phyloP scores from a whole-genome alignment of 1,140 invertebrate genomes.

The Acarapis woodi region DNA sequence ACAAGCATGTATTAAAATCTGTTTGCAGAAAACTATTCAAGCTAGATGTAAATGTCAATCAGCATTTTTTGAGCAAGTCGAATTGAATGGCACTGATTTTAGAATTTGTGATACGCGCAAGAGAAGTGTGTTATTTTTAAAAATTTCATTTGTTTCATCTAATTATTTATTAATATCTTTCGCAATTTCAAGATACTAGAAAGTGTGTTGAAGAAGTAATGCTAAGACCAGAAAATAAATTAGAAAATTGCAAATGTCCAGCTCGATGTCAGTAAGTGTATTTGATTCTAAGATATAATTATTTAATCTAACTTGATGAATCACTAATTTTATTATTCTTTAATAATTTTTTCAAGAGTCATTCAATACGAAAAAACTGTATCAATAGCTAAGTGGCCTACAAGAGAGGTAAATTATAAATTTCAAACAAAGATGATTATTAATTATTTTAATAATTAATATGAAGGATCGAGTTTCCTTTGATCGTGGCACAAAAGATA shows the following conservation, averaged over 20 bases:
- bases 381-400: conserved; percentile 11
- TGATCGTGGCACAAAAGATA: conserved; percentile 7
- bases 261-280: conserved; percentile 9
- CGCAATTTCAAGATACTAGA: conserved; percentile 5
- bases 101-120: conserved; percentile 10
- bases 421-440: neutral
- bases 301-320: neutral
- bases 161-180: neutral
- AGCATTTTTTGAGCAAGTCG: conserved; percentile 8
- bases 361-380: conserved; percentile 11
- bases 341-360: conserved; percentile 1
- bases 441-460: neutral
- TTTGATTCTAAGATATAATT: neutral
- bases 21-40: conserved; percentile 11
- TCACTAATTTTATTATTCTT: neutral
- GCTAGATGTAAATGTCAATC: conserved; percentile 10
- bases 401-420: conserved; percentile 6
- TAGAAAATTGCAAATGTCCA: conserved; percentile 9
- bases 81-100: conserved; percentile 7
- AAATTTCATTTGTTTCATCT: too few relatives aligned
- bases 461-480: conserved; percentile 10
- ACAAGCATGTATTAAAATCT: conserved; percentile 11
- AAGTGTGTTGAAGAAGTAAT: conserved; percentile 11
- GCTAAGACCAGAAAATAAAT: conserved; percentile 10
- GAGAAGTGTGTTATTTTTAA: neutral